Evolutionary conservation across 1,140 invertebrate genomes (phyloP).

Genomic region (Samia ricini): DNA sequence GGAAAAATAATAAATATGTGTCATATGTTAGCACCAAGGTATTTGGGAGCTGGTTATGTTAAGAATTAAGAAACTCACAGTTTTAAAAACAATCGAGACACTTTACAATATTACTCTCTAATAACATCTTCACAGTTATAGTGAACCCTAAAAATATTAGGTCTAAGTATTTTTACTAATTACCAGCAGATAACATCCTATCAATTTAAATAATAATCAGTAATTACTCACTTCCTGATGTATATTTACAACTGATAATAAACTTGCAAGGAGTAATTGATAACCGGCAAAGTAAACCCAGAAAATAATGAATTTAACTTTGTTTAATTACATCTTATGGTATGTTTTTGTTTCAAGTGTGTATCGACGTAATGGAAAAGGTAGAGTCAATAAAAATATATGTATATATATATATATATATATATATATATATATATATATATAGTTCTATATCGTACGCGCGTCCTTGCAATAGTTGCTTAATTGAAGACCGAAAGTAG

Average conservation of each 20-base stretch:
- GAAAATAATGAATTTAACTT: background rate
- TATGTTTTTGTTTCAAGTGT: too few relatives aligned
- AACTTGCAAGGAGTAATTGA: background rate
- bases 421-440: background rate
- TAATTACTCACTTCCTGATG: background rate
- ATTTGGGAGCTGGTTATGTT: too few relatives aligned
- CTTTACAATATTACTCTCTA: background rate
- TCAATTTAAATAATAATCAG: slow-evolving; percentile 1
- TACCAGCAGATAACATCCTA: background rate
- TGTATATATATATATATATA: too few relatives aligned
- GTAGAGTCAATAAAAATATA: too few relatives aligned
- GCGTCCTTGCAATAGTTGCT: background rate
- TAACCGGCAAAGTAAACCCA: background rate
- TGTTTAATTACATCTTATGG: too few relatives aligned
- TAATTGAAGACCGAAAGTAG: slow-evolving; percentile 1
- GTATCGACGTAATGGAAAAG: too few relatives aligned
- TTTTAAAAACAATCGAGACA: background rate
- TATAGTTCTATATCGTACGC: background rate
- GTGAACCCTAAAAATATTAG: slow-evolving; percentile 2
- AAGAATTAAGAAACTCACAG: too few relatives aligned
- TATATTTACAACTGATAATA: background rate
- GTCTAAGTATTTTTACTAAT: slow-evolving; percentile 7
- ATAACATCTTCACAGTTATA: background rate
- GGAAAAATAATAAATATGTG: too few relatives aligned
- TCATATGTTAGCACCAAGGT: too few relatives aligned